Evolutionary conservation across 2,888 invertebrate genomes (phyloP).

Genomic region (Eristalis pertinax): DNA sequence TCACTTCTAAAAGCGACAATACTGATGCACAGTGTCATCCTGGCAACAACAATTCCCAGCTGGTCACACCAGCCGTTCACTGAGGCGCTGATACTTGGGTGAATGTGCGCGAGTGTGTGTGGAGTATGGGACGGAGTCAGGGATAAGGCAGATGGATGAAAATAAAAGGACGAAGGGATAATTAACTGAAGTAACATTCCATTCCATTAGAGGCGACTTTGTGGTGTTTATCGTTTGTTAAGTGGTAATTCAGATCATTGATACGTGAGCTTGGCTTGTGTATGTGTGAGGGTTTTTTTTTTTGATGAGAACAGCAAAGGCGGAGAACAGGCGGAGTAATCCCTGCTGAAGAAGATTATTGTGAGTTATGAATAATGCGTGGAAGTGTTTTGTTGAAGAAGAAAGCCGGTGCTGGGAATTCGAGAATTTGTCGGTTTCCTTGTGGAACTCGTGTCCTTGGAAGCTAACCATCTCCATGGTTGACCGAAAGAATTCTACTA

Average conservation of each 20-base stretch:
- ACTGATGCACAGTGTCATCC: conserved; percentile 47
- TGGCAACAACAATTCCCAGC: background rate
- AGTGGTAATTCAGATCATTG: conserved; percentile 45
- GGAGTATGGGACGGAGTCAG: conserved; percentile 2
- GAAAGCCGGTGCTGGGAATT: no score
- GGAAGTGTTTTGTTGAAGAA: background rate
- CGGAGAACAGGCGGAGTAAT: background rate
- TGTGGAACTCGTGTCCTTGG: no score
- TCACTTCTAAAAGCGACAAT: conserved; percentile 36
- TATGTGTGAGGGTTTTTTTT: no score
- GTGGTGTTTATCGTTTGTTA: conserved; percentile 52
- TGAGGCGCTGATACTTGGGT: background rate
- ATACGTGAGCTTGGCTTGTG: background rate
- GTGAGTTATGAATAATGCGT: background rate
- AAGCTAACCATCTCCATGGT: no score
- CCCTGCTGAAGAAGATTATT: background rate
- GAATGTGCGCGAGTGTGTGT: background rate
- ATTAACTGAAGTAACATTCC: conserved; percentile 48
- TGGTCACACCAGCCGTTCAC: background rate
- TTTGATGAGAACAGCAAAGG: background rate
- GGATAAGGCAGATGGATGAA: conserved; percentile 8
- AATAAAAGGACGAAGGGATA: conserved; percentile 17
- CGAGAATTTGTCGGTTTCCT: no score
- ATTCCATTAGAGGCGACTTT: conserved; percentile 45
- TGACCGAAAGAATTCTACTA: no score